Conservation (phyloP, 1,140 invertebrate genomes). For the Spodoptera litura region DNA sequence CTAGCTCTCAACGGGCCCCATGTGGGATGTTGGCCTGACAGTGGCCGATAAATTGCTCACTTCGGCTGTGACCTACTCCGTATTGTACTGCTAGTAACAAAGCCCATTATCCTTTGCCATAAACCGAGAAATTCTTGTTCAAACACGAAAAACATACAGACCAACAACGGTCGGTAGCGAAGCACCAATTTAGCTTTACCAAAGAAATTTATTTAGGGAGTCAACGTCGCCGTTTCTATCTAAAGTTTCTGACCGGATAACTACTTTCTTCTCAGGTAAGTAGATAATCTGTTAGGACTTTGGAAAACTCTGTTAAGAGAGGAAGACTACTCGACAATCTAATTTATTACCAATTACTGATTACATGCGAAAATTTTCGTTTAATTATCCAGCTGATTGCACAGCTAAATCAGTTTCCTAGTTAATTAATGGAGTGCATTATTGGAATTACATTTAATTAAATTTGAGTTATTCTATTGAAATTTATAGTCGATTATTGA, state of each 20-base stretch:
- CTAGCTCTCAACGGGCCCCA: slow-evolving; percentile 41
- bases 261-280: slow-evolving; percentile 36
- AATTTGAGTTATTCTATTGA: slow-evolving; percentile 17
- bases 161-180: slow-evolving; percentile 22
- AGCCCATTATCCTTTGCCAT: slow-evolving; percentile 31
- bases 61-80: slow-evolving; percentile 26
- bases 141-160: slow-evolving; percentile 33
- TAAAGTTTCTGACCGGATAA: slow-evolving; percentile 6
- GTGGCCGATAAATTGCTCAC: slow-evolving; percentile 41
- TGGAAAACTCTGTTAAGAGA: slow-evolving; percentile 1
- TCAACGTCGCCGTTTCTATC: slow-evolving; percentile 9
- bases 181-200: slow-evolving; percentile 15
- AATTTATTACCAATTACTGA: neutral
- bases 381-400: slow-evolving; percentile 13
- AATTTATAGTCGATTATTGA: slow-evolving; percentile 10
- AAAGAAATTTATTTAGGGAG: slow-evolving; percentile 22
- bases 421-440: slow-evolving; percentile 16
- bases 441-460: slow-evolving; percentile 22
- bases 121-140: slow-evolving; percentile 35
- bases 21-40: slow-evolving; percentile 38
- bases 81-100: slow-evolving; percentile 34
- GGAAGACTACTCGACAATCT: slow-evolving; percentile 22
- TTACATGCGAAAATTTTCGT: slow-evolving; percentile 1
- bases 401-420: slow-evolving; percentile 11
- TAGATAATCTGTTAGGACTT: slow-evolving; percentile 32